Evolutionary conservation across 2,113 vertebrate species (phyloP).

Genomic region (Tyrannus savana): DNA sequence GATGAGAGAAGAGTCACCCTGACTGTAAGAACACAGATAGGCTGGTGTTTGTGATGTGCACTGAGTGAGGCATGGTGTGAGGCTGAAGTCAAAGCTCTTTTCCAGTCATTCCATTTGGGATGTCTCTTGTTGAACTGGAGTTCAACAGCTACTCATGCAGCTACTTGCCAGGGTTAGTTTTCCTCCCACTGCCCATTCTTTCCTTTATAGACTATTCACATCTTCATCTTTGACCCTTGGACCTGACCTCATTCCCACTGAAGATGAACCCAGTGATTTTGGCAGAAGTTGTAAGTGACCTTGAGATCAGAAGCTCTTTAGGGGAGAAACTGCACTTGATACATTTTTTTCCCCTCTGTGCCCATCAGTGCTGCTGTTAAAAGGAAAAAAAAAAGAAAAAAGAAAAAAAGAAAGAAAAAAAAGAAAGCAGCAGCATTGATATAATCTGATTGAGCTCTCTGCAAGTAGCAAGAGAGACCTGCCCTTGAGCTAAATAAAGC

Average conservation of each 20-base stretch:
- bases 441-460: background rate
- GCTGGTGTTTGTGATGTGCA: background rate
- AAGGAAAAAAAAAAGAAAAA: background rate
- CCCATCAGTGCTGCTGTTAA: background rate
- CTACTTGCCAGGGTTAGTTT: background rate
- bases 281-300: background rate
- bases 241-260: background rate
- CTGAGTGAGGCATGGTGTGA: background rate
- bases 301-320: background rate
- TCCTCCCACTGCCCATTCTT: background rate
- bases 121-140: background rate
- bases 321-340: background rate
- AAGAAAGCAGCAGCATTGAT: background rate
- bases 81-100: background rate
- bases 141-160: background rate
- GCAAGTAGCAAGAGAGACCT: slow-evolving; percentile 12
- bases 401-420: no score
- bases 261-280: background rate
- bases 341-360: background rate
- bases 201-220: background rate
- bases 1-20: background rate
- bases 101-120: background rate
- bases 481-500: slow-evolving; percentile 49
- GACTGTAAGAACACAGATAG: background rate
- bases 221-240: background rate